Conservation (phyloP, 2,888 invertebrate species). For the Stenchaetothrips biformis region DNA sequence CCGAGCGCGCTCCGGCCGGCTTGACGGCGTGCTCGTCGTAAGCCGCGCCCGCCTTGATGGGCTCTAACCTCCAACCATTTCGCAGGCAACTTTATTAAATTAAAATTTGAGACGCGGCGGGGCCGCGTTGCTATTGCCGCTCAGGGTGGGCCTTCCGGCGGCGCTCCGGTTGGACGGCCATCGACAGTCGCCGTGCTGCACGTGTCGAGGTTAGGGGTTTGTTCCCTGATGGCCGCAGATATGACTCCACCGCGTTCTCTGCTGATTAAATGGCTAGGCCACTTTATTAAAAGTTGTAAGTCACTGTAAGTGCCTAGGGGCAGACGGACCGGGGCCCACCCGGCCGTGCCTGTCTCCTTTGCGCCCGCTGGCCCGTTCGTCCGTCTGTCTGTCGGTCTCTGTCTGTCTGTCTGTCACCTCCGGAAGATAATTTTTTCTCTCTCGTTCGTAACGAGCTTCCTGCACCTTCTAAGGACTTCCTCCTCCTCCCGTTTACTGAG, state of each 20-base stretch:
- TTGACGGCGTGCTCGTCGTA: no score
- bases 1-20: no score
- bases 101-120: no score
- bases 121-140: no score
- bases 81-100: no score
- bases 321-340: background rate
- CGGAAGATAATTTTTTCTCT: background rate
- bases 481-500: background rate
- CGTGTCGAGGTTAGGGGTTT: background rate
- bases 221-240: background rate
- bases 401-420: background rate
- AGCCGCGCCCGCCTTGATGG: no score
- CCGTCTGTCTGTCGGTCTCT: slow-evolving; percentile 4
- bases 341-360: background rate
- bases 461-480: background rate
- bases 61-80: no score
- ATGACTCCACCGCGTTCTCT: background rate
- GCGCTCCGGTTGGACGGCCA: background rate
- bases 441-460: background rate
- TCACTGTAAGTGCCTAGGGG: background rate
- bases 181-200: background rate
- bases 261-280: background rate
- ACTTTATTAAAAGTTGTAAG: slow-evolving; percentile 24
- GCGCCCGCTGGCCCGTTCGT: background rate
- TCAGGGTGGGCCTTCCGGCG: background rate